Conservation (phyloP, 2,113 vertebrate species). For the Equus quagga region DNA sequence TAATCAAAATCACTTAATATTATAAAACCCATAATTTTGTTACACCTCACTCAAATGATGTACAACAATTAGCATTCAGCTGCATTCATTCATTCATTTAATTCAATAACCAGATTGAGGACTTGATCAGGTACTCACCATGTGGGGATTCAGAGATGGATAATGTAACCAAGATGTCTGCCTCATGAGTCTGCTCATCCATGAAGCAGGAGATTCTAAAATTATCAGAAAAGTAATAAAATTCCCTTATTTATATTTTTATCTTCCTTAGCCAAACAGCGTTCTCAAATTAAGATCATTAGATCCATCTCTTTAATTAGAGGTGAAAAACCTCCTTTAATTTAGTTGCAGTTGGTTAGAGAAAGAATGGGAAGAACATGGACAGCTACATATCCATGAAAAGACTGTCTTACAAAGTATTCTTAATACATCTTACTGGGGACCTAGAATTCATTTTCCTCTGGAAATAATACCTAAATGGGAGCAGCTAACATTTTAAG, state of each 20-base stretch:
- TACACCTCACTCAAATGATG: not conserved
- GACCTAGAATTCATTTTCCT: not conserved
- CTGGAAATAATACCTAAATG: not conserved
- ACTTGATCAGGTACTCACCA: rapidly evolving
- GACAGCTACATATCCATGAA: not conserved
- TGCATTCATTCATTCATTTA: not conserved
- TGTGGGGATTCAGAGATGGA: not conserved
- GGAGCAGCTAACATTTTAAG: not conserved
- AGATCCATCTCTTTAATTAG: not conserved
- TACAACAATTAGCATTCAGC: not conserved
- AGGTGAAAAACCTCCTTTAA: not conserved
- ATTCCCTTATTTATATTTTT: not conserved
- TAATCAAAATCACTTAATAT: not conserved
- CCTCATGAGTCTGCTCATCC: not conserved
- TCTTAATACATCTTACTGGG: not conserved
- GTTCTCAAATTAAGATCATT: not conserved
- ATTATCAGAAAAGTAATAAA: not conserved
- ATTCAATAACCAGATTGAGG: not conserved
- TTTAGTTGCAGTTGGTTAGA: not conserved
- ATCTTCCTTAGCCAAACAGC: not conserved
- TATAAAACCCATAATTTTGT: not conserved
- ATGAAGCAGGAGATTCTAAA: not conserved
- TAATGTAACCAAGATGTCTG: not conserved
- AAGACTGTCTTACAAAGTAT: not conserved
- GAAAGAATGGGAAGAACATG: not conserved